These are phyloP conservation scores for Drosophila varians DNA, from an alignment of 1,140 invertebrate genomes.

Conservation along the genomic window DNA sequence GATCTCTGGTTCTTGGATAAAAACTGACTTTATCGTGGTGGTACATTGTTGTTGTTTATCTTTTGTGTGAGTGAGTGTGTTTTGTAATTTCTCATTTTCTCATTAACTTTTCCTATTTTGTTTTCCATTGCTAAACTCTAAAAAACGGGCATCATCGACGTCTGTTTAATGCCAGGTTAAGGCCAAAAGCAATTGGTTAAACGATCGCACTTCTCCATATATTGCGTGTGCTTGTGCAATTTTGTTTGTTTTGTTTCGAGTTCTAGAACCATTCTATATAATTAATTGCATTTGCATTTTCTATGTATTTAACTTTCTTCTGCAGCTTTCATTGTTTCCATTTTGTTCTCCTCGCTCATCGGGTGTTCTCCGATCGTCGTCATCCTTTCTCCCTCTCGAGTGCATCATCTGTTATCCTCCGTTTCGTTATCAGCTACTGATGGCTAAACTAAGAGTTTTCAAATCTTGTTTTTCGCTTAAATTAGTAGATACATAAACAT, in stretches of 20 bases:
- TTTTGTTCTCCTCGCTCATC: conserved; percentile 14
- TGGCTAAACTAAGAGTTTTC: conserved; percentile 50
- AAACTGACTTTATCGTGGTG: not conserved
- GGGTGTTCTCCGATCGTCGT: not conserved
- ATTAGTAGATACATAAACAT: conserved; percentile 31
- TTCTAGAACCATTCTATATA: not conserved
- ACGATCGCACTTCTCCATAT: conserved; percentile 10
- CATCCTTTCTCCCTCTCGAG: not conserved
- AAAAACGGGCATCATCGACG: conserved; percentile 23
- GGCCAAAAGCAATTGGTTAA: conserved; percentile 37
- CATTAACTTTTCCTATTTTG: conserved; percentile 1
- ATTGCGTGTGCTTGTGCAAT: conserved; percentile 20
- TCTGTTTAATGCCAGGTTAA: conserved; percentile 39
- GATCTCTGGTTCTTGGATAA: not conserved
- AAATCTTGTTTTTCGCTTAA: conserved; percentile 44
- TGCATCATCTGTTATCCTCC: conserved; percentile 1
- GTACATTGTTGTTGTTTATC: not conserved
- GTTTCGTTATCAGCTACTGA: conserved; percentile 39
- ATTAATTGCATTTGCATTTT: conserved; percentile 14
- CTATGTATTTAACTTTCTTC: conserved; percentile 8
- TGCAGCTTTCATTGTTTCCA: conserved; percentile 7
- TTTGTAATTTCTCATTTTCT: conserved; percentile 3
- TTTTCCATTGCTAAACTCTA: conserved; percentile 17
- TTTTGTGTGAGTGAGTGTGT: conserved; percentile 20
- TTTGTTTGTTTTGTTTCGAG: conserved; percentile 1